Evolutionary conservation across 2,888 invertebrate species (phyloP).

Genomic region (Luperina testacea): DNA sequence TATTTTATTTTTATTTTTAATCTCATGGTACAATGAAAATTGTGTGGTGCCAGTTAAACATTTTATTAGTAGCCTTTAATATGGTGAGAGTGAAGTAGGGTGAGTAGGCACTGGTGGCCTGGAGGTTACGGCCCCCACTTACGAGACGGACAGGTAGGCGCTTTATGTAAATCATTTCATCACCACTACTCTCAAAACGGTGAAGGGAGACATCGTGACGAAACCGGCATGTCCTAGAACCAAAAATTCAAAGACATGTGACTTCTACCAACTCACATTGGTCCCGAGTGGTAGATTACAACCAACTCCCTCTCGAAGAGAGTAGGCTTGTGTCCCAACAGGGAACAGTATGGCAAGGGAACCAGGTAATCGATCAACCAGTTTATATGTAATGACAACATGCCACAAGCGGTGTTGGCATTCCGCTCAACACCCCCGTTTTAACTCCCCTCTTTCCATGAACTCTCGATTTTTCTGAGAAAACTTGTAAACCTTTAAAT

Average conservation of each 20-base stretch:
- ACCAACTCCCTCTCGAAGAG: neutral
- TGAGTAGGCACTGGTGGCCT: neutral
- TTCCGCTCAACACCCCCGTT: neutral
- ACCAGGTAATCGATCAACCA: slow-evolving; percentile 22
- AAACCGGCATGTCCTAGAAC: neutral
- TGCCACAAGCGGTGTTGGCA: slow-evolving; percentile 1
- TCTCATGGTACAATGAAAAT: slow-evolving; percentile 13
- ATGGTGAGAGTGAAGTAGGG: neutral
- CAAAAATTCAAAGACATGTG: neutral
- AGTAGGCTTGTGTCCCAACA: neutral
- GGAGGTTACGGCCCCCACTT: neutral
- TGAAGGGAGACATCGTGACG: neutral
- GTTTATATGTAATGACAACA: slow-evolving; percentile 6
- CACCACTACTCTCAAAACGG: neutral
- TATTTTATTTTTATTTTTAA: slow-evolving; percentile 27
- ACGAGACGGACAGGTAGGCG: neutral
- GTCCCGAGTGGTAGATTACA: neutral
- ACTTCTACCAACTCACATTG: neutral
- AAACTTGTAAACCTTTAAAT: neutral
- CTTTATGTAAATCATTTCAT: neutral
- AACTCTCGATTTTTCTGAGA: slow-evolving; percentile 3
- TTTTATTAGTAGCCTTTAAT: neutral
- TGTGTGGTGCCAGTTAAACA: neutral
- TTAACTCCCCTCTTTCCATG: neutral
- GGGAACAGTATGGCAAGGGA: neutral